Evolutionary conservation across 2,113 vertebrate species (phyloP), one percentile per base, ranked within the genome.

Genomic region (Chinchilla lanigera): DNA sequence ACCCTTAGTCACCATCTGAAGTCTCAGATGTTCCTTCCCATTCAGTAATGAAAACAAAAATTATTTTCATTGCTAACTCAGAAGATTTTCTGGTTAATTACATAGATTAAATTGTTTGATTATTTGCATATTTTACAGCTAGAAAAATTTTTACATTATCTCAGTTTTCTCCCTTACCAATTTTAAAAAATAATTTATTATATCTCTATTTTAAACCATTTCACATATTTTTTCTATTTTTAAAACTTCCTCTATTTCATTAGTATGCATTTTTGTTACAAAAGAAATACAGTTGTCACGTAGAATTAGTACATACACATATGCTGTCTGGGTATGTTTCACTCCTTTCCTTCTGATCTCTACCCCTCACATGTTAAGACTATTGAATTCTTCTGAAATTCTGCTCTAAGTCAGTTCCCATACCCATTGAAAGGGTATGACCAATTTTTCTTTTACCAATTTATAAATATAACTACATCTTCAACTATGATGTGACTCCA

Each of bases 1-100:
- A 97, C 93, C 95, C 95, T 96, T 78, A 78, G 11, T 93, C 73
- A 89, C 93, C 91, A 97, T 97, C 93, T 96, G 97, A 97, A 98
- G 85, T 94, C 86, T 97, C 89, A 97, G 94, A 98, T 98, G 94
- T 94, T 97, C 50, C 93, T 97, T 95, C 73, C 69, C 44, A 95
- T 44, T 38, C 67, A 95, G 73, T 86, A 97, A 93, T 90, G 82
- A 96, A 98, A 97, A 94, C 88, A 41, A 93, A 96, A 97, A 93
- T 96, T 73, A 96, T 95, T 97, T 97, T 96, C 82, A 90, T 96
- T 97, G 91, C 73, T 81, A 97, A 94, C 78, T 95, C 52, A 91
- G 26, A 77, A 28, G 69, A 50, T 86, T 93, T 96, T 80, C 81
- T 86, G 6, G 22, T 93, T 96, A 97, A 95, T 96, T 96, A 89